Base-by-base conservation (phyloP, 1,140 invertebrate species). In the Himalopsyche phryganea region DNA sequence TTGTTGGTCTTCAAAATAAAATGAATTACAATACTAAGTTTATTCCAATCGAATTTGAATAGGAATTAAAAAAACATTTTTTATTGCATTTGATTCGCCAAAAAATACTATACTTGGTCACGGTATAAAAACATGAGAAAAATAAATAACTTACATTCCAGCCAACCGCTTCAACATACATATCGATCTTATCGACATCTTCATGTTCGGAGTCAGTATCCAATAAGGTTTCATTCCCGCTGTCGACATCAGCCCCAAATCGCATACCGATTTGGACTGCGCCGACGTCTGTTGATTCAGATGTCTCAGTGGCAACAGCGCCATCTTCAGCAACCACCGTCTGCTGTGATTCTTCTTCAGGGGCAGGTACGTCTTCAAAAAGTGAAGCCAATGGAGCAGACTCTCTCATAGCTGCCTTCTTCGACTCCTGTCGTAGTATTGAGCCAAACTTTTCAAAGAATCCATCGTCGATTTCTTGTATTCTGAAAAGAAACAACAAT, bases 391-490 rank as follows among this genome's bases (percentile, higher is more conserved):
- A 60, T 0, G 79, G 77, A n/a, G 77, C 80, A 2, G 77, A 71
- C 47, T 80, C 74, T 36, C 74, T 70, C 56, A 71, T 56, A 7
- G 80, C 80, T 6, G 80, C 79, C 28, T 72, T 75, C 51, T 74
- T 72, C 7, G 78, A 81, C 41, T 81, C 82, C 69, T 88, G 85
- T n/a, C 83, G 83, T 23, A 90, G 69, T 11, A 89, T 71, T 0
- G 84, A 86, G 1, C 88, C 88, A 65, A 90, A 87, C 61, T 85
- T 87, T 67, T 91, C 88, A 67, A 91, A 91, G 67, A 90, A 91
- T 28, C 87, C 83, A 62, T 85, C 86, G 70, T 91, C 88, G 2
- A 85, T 76, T 74, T 89, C 84, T 74, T 89, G 87, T 53, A 89
- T 81, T 74, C 87, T 89, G 76, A 18, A 74, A 80, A 62, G 68